Evolutionary conservation across 2,888 invertebrate species (phyloP), one percentile per base, ranked within the genome.

Genomic region (Nomada fucata): DNA sequence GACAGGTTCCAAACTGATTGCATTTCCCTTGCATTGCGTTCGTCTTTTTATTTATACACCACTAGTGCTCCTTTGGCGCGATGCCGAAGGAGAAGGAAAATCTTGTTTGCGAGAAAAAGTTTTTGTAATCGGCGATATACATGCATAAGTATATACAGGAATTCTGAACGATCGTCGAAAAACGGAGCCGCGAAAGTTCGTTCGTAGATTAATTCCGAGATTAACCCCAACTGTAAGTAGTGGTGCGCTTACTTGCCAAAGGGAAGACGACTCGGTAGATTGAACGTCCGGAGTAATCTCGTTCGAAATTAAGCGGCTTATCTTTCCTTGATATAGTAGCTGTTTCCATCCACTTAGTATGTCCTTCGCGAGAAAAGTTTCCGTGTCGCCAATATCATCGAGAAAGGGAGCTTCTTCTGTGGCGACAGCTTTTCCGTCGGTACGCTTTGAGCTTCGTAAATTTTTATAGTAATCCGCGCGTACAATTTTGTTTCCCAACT

Each of bases 291-390:
- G 78, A 76, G 76, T 88, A 88, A 88, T 88, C 88, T 88, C 82
- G 84, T 82, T 79, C 80, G 86, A 87, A 89, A 88, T 88, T 88
- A 88, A 87, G 87, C 87, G 76, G 84, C 87, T 89, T 89, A 88
- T 87, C 88, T 85, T 83, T 82, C 64, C 72, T 73, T 80, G 79
- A 87, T 84, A 63, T 71, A 85, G 63, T 72, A 61, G 65, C 68
- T 70, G 76, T 84, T 84, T 79, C 75, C 67, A 73, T 67, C 72
- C 79, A 80, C 79, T 80, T 80, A 52, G 71, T 79, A 50, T 20
- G 42, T 76, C 79, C 82, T 74, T 79, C 52, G 82, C 57, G 71
- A 68, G 84, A 69, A 67, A 86, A 81, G 75, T 80, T 81, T 20
- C 70, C 20, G 55, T 63, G 44, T 70, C 57, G 55, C 72, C 69